A percentile compares a stretch with the other conserved stretches of the same genome.
These are phyloP conservation scores for Camelus bactrianus DNA, from an alignment of 2,113 vertebrate genomes.

Conservation along the genomic window DNA sequence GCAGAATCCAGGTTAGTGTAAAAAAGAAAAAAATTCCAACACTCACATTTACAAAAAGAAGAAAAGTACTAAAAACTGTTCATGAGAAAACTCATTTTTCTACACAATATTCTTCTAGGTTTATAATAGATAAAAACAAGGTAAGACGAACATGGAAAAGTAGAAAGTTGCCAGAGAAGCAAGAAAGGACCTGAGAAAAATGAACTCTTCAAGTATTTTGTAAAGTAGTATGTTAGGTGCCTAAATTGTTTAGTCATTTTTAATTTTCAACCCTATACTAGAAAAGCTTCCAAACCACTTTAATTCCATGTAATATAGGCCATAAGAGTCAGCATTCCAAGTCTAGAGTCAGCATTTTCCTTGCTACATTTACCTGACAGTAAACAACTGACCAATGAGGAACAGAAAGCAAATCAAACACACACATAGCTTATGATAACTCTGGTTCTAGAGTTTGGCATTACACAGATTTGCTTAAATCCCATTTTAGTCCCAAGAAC, in stretches of 20 bases:
- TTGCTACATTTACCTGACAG: conserved; percentile 3
- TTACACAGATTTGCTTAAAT: conserved; percentile 29
- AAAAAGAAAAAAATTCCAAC: background rate
- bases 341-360: background rate
- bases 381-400: background rate
- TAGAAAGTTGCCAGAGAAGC: background rate
- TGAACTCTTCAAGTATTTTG: conserved; percentile 31
- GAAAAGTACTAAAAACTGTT: background rate
- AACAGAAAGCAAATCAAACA: conserved; percentile 33
- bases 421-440: background rate
- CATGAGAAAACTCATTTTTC: background rate
- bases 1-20: background rate
- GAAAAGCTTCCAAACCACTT: background rate
- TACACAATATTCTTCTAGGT: conserved; percentile 13
- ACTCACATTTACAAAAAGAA: background rate
- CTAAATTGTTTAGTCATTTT: background rate
- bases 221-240: background rate
- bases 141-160: background rate
- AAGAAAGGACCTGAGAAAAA: conserved; percentile 10
- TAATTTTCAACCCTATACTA: conserved; percentile 11
- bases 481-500: background rate
- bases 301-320: background rate
- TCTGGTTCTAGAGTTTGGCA: background rate
- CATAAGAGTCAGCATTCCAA: background rate
- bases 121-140: background rate